Percentiles rank a stretch among this genome's conserved stretches.
phyloP scores from a whole-genome alignment of 30 jellyfish, hydroid and myxozoan species.

The Turritopsis dohrnii region DNA sequence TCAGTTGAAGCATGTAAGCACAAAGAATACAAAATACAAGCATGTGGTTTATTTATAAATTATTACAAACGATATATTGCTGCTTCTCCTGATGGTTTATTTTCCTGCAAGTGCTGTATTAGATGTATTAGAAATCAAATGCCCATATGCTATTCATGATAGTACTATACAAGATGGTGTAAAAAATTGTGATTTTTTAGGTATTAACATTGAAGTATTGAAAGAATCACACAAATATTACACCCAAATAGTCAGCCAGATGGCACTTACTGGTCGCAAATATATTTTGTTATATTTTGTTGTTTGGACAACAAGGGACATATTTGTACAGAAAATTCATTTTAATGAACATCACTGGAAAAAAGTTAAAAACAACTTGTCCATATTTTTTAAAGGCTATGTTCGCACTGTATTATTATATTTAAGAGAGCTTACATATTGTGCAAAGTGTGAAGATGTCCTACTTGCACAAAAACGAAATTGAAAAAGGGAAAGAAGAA shows the following conservation, averaged over 20 bases:
- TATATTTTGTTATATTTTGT: no score
- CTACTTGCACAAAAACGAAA: neutral
- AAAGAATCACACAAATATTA: neutral
- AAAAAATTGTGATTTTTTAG: constrained; percentile 1
- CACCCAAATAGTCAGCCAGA: neutral
- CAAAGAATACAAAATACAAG: neutral
- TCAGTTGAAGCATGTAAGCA: neutral
- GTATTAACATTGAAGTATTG: neutral
- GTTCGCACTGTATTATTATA: constrained; percentile 18
- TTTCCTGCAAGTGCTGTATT: constrained; percentile 8
- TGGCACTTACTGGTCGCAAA: neutral
- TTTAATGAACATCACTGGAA: constrained; percentile 2
- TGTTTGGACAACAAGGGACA: constrained; percentile 1
- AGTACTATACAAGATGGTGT: neutral
- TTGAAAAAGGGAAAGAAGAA: no score
- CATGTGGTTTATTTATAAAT: constrained; percentile 22
- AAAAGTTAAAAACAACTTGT: neutral
- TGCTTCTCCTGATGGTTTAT: constrained; percentile 37
- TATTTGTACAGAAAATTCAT: no score
- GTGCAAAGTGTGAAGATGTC: constrained; percentile 22
- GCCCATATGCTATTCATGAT: constrained; percentile 4
- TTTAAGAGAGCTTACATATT: neutral
- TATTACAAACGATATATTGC: constrained; percentile 17
- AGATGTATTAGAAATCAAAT: constrained; percentile 10
- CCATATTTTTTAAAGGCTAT: constrained; percentile 11